Evolutionary conservation across 2,797 vertebrate genomes (phyloP).

Genomic region (Scomberomorus guttatus): DNA sequence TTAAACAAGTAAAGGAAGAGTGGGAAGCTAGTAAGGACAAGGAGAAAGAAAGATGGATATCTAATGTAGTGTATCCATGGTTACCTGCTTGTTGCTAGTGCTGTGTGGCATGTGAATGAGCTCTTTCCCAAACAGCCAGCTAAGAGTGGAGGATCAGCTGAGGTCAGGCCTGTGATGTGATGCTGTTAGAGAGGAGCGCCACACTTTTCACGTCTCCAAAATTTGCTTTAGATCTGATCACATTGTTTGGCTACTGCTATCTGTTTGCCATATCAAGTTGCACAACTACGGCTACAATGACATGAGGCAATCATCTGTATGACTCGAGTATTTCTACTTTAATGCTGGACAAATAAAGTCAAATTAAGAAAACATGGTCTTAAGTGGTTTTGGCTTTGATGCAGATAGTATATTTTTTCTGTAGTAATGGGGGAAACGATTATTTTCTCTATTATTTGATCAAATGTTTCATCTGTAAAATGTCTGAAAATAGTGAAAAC

Average conservation of each 20-base stretch:
- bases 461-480: no score
- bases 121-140: slow-evolving; percentile 38
- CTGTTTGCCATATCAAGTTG: slow-evolving; percentile 55
- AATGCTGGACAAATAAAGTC: slow-evolving; percentile 77
- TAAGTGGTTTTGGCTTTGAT: slow-evolving; percentile 28
- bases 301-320: slow-evolving; percentile 68
- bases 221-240: slow-evolving; percentile 58
- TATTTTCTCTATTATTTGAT: no score
- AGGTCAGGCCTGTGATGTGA: slow-evolving; percentile 39
- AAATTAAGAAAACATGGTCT: slow-evolving; percentile 41
- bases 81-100: slow-evolving; percentile 66
- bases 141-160: slow-evolving; percentile 40
- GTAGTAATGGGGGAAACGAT: neutral
- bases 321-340: slow-evolving; percentile 74
- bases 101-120: slow-evolving; percentile 59
- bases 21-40: slow-evolving; percentile 5
- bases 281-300: slow-evolving; percentile 63
- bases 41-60: slow-evolving; percentile 32
- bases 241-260: slow-evolving; percentile 66
- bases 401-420: neutral
- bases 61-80: slow-evolving; percentile 60
- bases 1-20: neutral
- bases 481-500: no score
- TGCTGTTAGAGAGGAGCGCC: slow-evolving; percentile 21
- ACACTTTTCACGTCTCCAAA: slow-evolving; percentile 44